A percentile compares a stretch with the other conserved stretches of the same genome.
These are phyloP conservation scores for Cephus spinipes DNA, from an alignment of 2,888 invertebrate genomes.

Conservation along the genomic window DNA sequence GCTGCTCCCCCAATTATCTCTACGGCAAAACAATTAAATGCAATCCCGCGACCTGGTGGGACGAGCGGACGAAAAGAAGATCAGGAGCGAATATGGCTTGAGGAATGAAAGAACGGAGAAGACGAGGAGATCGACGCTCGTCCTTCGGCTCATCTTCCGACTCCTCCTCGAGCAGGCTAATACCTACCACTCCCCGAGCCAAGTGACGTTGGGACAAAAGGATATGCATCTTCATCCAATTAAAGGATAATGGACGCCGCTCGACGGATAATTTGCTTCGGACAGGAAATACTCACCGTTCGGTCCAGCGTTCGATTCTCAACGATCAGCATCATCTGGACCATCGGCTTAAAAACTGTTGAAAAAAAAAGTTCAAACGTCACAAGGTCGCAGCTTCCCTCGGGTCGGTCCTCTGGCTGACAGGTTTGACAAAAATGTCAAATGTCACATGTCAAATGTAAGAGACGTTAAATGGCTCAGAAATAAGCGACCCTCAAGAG, in stretches of 20 bases:
- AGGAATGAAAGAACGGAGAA: too few species aligned
- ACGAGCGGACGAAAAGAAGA: background rate
- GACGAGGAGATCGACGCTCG: background rate
- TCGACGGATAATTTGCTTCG: conserved; percentile 21
- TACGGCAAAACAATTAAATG: conserved; percentile 56
- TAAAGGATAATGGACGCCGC: conserved; percentile 35
- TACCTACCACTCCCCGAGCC: conserved; percentile 6
- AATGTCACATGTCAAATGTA: too few species aligned
- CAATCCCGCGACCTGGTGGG: conserved; percentile 1
- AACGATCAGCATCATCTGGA: background rate
- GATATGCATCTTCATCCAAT: conserved; percentile 60
- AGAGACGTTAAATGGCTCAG: too few species aligned
- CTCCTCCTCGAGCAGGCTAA: background rate
- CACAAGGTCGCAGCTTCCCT: too few species aligned
- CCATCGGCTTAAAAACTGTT: too few species aligned
- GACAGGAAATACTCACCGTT: background rate
- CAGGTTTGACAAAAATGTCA: too few species aligned
- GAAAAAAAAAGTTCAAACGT: too few species aligned
- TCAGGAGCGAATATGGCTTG: background rate
- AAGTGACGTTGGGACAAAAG: conserved; percentile 34
- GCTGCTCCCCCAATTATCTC: conserved; percentile 49
- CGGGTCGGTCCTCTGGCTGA: too few species aligned
- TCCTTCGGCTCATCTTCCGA: background rate
- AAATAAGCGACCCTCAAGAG: conserved; percentile 1
- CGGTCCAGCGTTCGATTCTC: background rate